Conservation (phyloP, 2,797 vertebrate genomes). For the Erpetoichthys calabaricus region DNA sequence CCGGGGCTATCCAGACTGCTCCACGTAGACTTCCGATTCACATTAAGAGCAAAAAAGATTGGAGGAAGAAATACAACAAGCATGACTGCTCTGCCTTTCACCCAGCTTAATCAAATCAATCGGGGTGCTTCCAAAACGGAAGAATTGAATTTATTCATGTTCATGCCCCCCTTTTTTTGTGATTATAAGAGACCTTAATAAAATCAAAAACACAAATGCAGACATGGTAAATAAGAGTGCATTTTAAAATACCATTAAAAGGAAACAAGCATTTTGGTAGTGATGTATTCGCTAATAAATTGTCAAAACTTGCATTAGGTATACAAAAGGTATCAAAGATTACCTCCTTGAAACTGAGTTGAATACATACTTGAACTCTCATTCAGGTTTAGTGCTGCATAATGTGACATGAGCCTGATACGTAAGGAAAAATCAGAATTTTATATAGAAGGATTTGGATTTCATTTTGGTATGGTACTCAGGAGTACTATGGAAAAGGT, state of each 20-base stretch:
- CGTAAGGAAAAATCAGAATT: slow-evolving; percentile 25
- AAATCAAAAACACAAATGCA: slow-evolving; percentile 14
- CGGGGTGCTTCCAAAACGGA: slow-evolving; percentile 89
- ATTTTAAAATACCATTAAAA: too few species aligned
- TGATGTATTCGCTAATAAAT: too few species aligned
- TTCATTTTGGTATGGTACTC: slow-evolving; percentile 22
- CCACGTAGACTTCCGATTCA: slow-evolving; percentile 93
- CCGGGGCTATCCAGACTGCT: slow-evolving; percentile 84
- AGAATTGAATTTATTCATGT: slow-evolving; percentile 89
- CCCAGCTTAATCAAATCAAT: slow-evolving; percentile 96
- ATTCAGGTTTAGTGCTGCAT: too few species aligned
- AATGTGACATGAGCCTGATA: slow-evolving; percentile 18
- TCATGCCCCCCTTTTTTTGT: slow-evolving; percentile 48
- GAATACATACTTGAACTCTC: too few species aligned
- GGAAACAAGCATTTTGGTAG: too few species aligned
- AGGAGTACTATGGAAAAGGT: slow-evolving; percentile 21
- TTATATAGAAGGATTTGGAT: slow-evolving; percentile 17
- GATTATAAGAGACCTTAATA: slow-evolving; percentile 46
- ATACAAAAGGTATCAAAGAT: too few species aligned
- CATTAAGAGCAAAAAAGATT: slow-evolving; percentile 85
- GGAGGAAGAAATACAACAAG: slow-evolving; percentile 91
- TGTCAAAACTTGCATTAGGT: too few species aligned
- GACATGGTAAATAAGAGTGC: too few species aligned
- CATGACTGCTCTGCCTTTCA: slow-evolving; percentile 92
- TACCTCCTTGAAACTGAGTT: too few species aligned